Conservation (phyloP, 2,888 invertebrate species). For the Drosophila austrosaltans region DNA sequence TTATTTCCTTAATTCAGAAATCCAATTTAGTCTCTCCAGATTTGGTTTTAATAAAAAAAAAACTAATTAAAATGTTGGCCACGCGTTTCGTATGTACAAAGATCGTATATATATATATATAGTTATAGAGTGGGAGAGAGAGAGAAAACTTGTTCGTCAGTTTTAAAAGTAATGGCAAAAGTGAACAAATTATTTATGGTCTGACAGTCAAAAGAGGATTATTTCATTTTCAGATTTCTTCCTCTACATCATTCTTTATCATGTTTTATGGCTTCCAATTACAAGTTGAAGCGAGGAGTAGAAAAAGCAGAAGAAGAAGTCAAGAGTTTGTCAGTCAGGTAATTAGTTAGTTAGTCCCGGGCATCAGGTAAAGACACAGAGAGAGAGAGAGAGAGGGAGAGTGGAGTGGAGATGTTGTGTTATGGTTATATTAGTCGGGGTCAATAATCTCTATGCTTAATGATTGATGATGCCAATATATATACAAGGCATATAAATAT, state of each 20-base stretch:
- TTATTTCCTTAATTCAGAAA: constrained; percentile 27
- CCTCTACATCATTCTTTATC: constrained; percentile 55
- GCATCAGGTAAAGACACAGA: not conserved
- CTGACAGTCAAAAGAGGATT: constrained; percentile 68
- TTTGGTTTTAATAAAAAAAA: constrained; percentile 42
- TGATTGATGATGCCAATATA: constrained; percentile 4
- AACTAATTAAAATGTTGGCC: constrained; percentile 59
- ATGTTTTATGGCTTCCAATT: constrained; percentile 73
- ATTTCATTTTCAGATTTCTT: constrained; percentile 46
- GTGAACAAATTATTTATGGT: constrained; percentile 52
- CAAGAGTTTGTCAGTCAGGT: constrained; percentile 36
- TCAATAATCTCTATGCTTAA: constrained; percentile 5
- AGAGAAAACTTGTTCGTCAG: constrained; percentile 41
- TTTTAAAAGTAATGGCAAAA: constrained; percentile 32
- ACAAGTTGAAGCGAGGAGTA: constrained; percentile 33
- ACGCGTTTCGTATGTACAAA: constrained; percentile 38
- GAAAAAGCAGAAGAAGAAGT: constrained; percentile 37
- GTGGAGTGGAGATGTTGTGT: not conserved
- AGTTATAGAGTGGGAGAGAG: not conserved
- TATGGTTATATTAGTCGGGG: constrained; percentile 1
- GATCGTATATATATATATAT: constrained; percentile 22
- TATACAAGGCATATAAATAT: not conserved
- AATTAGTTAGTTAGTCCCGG: constrained; percentile 32
- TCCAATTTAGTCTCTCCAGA: constrained; percentile 46
- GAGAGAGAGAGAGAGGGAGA: not conserved